Percentiles rank a stretch among this genome's conserved stretches.
Conservation (phyloP, 2,113 vertebrate species). For the Xyrauchen texanus region DNA sequence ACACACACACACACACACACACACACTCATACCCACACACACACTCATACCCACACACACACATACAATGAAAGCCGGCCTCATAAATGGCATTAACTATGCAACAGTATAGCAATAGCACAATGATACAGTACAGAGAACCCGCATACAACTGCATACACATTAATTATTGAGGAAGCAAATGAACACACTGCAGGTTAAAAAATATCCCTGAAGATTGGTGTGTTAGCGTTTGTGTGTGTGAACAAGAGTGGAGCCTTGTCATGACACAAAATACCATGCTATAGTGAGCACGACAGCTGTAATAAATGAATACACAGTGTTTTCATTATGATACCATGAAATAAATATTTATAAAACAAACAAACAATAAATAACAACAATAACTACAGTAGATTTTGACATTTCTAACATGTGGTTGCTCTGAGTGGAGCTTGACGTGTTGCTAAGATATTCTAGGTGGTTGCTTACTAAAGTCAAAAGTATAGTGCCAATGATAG, state of each 20-base stretch:
- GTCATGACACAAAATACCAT: conserved; percentile 1
- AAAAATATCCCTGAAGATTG: conserved; percentile 26
- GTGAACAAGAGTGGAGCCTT: background rate
- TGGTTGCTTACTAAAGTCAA: background rate
- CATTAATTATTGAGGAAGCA: conserved; percentile 65
- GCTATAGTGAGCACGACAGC: background rate
- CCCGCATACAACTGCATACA: conserved; percentile 28
- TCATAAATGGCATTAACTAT: conserved; percentile 72
- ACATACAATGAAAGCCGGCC: conserved; percentile 37
- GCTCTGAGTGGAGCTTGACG: background rate
- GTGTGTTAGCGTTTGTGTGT: background rate
- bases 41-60: conserved; percentile 24
- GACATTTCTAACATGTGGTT: background rate
- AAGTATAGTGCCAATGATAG: background rate
- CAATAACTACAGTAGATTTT: background rate
- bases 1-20: background rate
- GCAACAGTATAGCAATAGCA: conserved; percentile 58
- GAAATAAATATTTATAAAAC: background rate
- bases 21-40: background rate
- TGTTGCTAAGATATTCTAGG: background rate
- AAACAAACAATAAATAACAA: background rate
- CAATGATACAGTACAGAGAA: conserved; percentile 41
- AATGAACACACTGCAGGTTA: conserved; percentile 38
- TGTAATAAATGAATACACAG: background rate
- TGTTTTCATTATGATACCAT: background rate